Evolutionary conservation across 2,797 vertebrate genomes (phyloP).

Genomic region (Meriones psammophilus): DNA sequence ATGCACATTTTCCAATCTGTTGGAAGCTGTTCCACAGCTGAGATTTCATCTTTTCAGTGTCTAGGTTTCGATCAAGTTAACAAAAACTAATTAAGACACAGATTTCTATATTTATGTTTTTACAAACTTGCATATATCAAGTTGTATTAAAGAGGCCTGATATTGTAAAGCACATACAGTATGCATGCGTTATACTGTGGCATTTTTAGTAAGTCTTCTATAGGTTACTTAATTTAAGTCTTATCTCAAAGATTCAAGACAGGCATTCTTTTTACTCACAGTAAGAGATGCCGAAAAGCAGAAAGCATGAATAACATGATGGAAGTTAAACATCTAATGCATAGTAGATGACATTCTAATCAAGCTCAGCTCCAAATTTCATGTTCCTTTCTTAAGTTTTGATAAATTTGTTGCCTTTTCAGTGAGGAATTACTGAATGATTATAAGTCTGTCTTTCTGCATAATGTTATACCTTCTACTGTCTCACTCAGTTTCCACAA

Average conservation of each 20-base stretch:
- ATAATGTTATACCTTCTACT: not conserved
- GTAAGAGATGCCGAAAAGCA: not conserved
- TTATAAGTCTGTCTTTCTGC: not conserved
- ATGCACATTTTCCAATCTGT: not conserved
- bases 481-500: not conserved
- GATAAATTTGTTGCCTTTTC: not conserved
- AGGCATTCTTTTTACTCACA: not conserved
- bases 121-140: not conserved
- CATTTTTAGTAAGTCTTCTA: not conserved
- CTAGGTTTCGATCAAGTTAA: not conserved
- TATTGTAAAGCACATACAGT: not conserved
- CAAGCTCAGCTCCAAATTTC: not conserved
- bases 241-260: not conserved
- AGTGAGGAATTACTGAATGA: not conserved
- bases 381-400: not conserved
- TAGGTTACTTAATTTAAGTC: not conserved
- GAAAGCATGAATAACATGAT: conserved; percentile 26
- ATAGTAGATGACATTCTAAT: not conserved
- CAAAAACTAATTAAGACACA: not conserved
- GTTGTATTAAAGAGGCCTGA: not conserved
- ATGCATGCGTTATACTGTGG: not conserved
- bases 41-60: not conserved
- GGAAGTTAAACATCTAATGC: conserved; percentile 16
- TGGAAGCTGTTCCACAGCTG: not conserved
- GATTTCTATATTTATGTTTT: conserved; percentile 33